Evolutionary conservation across 2,888 invertebrate genomes (phyloP).

Genomic region (Drosophila meridiana): DNA sequence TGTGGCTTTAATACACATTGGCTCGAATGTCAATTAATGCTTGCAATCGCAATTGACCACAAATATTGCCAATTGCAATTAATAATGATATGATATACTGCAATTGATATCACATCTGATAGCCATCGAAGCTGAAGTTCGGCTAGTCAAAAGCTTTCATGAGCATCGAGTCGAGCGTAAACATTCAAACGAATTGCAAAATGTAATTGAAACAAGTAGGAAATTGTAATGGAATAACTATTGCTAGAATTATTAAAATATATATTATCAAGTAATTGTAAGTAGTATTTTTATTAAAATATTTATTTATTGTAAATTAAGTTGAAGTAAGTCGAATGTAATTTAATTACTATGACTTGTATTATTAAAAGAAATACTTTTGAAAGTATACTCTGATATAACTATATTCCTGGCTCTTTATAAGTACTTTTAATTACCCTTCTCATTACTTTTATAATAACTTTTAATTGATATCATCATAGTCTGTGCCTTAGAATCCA

Average conservation of each 20-base stretch:
- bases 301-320: neutral
- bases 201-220: neutral
- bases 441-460: neutral
- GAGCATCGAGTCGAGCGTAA: neutral
- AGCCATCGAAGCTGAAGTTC: neutral
- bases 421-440: too few species aligned
- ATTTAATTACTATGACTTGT: neutral
- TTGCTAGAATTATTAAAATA: neutral
- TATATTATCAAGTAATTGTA: neutral
- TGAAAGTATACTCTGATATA: too few species aligned
- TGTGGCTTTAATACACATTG: neutral
- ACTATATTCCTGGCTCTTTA: neutral
- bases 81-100: neutral
- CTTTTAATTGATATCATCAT: neutral
- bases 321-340: too few species aligned
- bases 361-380: too few species aligned
- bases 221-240: neutral
- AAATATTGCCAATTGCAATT: slow-evolving; percentile 5
- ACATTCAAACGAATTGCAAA: neutral
- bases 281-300: neutral
- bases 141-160: neutral
- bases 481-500: neutral
- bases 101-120: neutral
- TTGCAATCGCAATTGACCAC: slow-evolving; percentile 12
- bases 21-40: slow-evolving; percentile 3